These are phyloP conservation scores for Norana najaformis DNA, from an alignment of 2,888 invertebrate genomes.

Conservation along the genomic window DNA sequence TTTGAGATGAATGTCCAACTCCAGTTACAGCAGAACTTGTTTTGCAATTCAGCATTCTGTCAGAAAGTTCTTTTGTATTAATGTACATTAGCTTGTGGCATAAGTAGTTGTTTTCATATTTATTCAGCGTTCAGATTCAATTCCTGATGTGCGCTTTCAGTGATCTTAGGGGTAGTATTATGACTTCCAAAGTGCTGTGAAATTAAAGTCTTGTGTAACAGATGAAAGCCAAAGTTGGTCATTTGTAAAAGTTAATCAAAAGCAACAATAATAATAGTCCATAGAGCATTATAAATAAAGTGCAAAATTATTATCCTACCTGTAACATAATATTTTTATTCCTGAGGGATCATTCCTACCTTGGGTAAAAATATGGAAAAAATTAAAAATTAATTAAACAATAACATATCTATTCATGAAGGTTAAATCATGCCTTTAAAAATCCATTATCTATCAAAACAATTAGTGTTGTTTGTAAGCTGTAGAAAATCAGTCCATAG, in stretches of 20 bases:
- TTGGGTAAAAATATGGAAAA: neutral
- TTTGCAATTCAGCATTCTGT: neutral
- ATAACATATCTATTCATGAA: neutral
- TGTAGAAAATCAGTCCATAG: neutral
- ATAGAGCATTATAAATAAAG: no score
- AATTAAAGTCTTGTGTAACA: no score
- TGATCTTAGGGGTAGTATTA: constrained; percentile 10
- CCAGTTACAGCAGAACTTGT: neutral
- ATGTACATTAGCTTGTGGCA: neutral
- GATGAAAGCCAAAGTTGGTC: no score
- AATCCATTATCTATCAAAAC: neutral
- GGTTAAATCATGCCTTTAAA: neutral
- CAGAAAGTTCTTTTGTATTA: neutral
- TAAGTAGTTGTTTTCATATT: neutral
- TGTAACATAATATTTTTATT: neutral
- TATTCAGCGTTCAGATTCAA: neutral
- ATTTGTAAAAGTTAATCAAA: no score
- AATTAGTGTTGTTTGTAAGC: neutral
- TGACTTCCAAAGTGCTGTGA: neutral
- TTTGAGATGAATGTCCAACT: neutral
- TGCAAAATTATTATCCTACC: neutral
- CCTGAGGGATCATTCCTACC: neutral
- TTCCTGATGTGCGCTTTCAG: neutral
- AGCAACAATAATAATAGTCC: no score
- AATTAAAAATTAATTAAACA: neutral